Evolutionary conservation across 2,888 invertebrate genomes (phyloP).

Genomic region (Oxyscelio sp.): DNA sequence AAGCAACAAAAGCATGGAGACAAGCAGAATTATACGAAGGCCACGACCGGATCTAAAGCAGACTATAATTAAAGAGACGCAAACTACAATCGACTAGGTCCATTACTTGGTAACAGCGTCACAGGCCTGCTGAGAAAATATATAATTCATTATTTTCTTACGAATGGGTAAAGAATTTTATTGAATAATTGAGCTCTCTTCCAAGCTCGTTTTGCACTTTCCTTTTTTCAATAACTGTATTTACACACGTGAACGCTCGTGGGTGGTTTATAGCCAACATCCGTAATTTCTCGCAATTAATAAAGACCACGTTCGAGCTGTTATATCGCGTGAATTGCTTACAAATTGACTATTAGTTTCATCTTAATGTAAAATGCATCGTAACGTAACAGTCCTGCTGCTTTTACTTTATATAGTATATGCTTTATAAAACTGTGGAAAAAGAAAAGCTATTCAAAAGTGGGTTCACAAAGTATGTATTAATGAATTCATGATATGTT

Average conservation of each 20-base stretch:
- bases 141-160: not conserved
- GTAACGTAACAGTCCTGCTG: not conserved
- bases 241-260: conserved; percentile 33
- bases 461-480: not conserved
- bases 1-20: conserved; percentile 55
- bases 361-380: conserved; percentile 34
- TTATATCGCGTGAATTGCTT: conserved; percentile 46
- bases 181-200: not conserved
- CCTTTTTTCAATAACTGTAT: conserved; percentile 36
- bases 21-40: conserved; percentile 75
- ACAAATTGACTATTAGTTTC: conserved; percentile 52
- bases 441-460: not conserved
- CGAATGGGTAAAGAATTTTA: not conserved
- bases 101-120: conserved; percentile 8
- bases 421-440: conserved; percentile 8
- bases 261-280: conserved; percentile 60
- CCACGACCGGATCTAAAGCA: conserved; percentile 72
- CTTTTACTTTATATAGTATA: not conserved
- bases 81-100: conserved; percentile 54
- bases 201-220: not conserved
- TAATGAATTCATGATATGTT: too few species aligned
- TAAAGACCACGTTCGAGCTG: conserved; percentile 42
- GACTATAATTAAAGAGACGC: conserved; percentile 72
- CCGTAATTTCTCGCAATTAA: conserved; percentile 59
- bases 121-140: not conserved